Conservation (phyloP, 2,113 vertebrate genomes). For the Probosciger aterrimus region DNA sequence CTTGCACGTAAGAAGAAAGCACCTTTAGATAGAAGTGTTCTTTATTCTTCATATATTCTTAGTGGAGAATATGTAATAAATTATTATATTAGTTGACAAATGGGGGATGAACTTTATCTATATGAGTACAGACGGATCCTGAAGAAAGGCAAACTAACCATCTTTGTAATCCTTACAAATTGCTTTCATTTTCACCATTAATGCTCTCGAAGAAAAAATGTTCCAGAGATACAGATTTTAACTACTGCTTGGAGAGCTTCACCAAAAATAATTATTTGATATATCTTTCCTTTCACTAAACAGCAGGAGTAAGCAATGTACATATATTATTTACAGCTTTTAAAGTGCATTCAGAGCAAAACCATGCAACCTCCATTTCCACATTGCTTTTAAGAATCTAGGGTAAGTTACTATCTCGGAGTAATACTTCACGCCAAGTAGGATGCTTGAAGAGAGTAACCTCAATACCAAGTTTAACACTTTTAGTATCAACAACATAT, state of each 20-base stretch:
- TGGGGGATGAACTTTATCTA: conserved; percentile 26
- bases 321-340: background rate
- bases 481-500: background rate
- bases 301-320: background rate
- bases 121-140: background rate
- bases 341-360: background rate
- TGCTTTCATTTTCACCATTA: conserved; percentile 16
- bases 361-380: background rate
- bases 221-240: conserved; percentile 26
- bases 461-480: background rate
- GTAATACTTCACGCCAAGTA: background rate
- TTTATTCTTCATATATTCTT: background rate
- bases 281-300: background rate
- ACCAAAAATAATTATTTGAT: background rate
- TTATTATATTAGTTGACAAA: conserved; percentile 76
- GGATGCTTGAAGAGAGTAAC: background rate
- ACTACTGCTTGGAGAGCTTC: background rate
- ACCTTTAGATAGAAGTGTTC: background rate
- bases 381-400: background rate
- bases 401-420: background rate
- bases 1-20: background rate
- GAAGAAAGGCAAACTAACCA: conserved; percentile 43
- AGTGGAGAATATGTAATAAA: conserved; percentile 69
- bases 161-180: conserved; percentile 36
- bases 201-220: background rate